phyloP scores from a whole-genome alignment of 2,797 vertebrate species.

The Lagodon rhomboides region DNA sequence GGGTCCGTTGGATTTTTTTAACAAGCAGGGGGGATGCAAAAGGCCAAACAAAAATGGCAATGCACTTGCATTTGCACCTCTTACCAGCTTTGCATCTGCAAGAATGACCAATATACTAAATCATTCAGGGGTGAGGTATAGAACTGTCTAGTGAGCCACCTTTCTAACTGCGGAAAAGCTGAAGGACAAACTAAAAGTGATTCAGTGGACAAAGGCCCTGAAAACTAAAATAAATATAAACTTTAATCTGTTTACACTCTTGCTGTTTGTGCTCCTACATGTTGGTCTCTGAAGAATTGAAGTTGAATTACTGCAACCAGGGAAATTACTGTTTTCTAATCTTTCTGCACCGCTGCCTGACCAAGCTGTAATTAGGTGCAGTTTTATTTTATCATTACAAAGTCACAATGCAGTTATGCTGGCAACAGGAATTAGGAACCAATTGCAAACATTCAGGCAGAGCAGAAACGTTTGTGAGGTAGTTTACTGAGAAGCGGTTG shows the following conservation, averaged over 20 bases:
- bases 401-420: conserved; percentile 24
- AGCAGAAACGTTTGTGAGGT: background rate
- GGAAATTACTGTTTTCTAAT: conserved; percentile 10
- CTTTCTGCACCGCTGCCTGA: conserved; percentile 5
- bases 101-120: background rate
- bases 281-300: background rate
- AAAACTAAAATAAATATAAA: conserved; percentile 8
- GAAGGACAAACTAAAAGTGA: background rate
- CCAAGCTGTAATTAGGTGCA: conserved; percentile 14
- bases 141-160: background rate
- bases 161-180: background rate
- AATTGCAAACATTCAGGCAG: conserved; percentile 15
- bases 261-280: conserved; percentile 1
- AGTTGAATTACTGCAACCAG: background rate
- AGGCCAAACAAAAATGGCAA: background rate
- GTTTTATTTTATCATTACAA: conserved; percentile 20
- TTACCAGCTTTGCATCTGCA: background rate
- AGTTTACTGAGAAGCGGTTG: background rate
- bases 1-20: background rate
- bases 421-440: conserved; percentile 10
- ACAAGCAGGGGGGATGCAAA: background rate
- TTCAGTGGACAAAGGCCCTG: background rate
- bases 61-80: background rate
- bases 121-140: background rate
- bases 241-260: conserved; percentile 9